Conservation (phyloP, 2,113 vertebrate genomes). For the Phalacrocorax aristotelis region DNA sequence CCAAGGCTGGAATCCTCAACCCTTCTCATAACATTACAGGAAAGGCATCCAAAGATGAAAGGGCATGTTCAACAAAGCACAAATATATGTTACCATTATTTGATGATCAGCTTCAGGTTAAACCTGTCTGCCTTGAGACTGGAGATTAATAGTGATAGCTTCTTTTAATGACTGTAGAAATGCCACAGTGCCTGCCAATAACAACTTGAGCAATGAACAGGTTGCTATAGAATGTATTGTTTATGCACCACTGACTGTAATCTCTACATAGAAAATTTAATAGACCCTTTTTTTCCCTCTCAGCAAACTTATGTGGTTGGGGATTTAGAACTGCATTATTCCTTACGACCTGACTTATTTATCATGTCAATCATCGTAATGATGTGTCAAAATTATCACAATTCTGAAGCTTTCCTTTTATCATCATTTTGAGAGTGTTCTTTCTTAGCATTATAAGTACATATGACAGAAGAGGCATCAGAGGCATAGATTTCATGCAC, state of each 20-base stretch:
- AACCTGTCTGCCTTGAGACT: slow-evolving; percentile 23
- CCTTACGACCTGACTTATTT: slow-evolving; percentile 72
- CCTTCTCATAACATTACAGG: neutral
- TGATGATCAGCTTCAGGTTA: slow-evolving; percentile 44
- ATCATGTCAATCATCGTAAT: slow-evolving; percentile 68
- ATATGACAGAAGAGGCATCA: neutral
- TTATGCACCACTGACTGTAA: slow-evolving; percentile 28
- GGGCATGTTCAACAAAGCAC: neutral
- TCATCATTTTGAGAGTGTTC: neutral
- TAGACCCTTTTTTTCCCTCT: slow-evolving; percentile 30
- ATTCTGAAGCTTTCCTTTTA: slow-evolving; percentile 20
- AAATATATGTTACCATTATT: neutral
- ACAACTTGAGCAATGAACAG: slow-evolving; percentile 60
- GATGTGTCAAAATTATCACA: slow-evolving; percentile 59
- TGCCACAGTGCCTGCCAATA: slow-evolving; percentile 36
- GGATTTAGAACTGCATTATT: slow-evolving; percentile 60
- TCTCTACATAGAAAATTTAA: slow-evolving; percentile 58
- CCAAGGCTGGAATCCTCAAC: neutral
- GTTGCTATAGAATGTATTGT: slow-evolving; percentile 50
- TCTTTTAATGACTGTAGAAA: slow-evolving; percentile 47
- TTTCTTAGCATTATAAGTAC: neutral
- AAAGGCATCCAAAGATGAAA: neutral
- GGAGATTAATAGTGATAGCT: slow-evolving; percentile 47
- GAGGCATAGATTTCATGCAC: neutral
- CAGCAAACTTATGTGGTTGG: slow-evolving; percentile 38